A percentile compares a stretch with the other conserved stretches of the same genome.
phyloP scores from a whole-genome alignment of 2,888 invertebrate species.

The Drosophila mimetica region DNA sequence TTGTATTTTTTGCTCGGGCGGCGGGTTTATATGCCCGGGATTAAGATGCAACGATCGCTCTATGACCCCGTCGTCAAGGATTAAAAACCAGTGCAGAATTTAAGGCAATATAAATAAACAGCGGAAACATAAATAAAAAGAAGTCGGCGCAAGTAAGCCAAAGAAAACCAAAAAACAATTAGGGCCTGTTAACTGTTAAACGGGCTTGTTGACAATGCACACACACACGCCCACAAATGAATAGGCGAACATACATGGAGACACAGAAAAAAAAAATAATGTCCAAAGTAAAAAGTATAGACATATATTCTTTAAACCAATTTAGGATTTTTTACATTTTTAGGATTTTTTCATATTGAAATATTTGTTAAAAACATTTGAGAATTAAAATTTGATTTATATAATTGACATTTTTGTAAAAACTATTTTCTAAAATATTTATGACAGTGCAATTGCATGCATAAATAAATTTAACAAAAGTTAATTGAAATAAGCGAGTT shows the following conservation, averaged over 20 bases:
- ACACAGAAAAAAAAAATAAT: background rate
- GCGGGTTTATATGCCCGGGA: constrained; percentile 1
- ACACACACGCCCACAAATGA: constrained; percentile 33
- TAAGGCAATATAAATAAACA: background rate
- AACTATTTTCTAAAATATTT: background rate
- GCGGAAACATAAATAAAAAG: constrained; percentile 8
- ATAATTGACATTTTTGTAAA: too few species aligned
- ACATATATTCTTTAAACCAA: too few species aligned
- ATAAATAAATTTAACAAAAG: constrained; percentile 59
- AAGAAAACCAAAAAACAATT: constrained; percentile 23
- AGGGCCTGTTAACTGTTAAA: constrained; percentile 30
- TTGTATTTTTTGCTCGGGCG: constrained; percentile 24
- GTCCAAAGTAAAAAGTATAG: too few species aligned
- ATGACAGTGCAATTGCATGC: constrained; percentile 31
- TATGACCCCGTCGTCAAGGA: constrained; percentile 10
- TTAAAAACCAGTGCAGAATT: background rate
- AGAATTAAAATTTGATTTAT: too few species aligned
- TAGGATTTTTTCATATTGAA: too few species aligned
- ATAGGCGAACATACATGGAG: constrained; percentile 4
- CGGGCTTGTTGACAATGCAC: constrained; percentile 51
- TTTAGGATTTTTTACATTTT: background rate
- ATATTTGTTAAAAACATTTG: too few species aligned
- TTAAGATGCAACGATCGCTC: constrained; percentile 24
- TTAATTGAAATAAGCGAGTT: constrained; percentile 59
- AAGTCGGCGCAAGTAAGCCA: constrained; percentile 5